Base-by-base conservation (phyloP, 2,888 invertebrate genomes). In the Cremastinae sp. region DNA sequence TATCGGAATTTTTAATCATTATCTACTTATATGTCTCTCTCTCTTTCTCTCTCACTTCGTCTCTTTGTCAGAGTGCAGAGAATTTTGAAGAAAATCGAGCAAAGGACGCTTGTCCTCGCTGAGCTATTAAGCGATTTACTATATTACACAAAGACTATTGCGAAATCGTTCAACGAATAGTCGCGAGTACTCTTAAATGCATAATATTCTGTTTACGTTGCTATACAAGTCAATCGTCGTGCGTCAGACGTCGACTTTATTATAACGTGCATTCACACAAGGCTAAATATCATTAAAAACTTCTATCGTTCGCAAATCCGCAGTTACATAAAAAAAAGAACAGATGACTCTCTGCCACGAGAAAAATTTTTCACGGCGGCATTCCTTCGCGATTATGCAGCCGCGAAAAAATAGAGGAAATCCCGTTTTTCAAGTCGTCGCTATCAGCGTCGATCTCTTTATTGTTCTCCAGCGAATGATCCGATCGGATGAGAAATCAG, bases 161-260 rank as follows among this genome's bases (percentile, higher is more conserved):
- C 22, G 14, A 70, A 39, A 68, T 43, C 18, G 12, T 51, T 51
- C 14, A 59, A 14, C 9, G 3, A 18, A 35, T 55, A 41, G 45
- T 53, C 43, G 12, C 28, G 49, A 7, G 20, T 39, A 56, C 20
- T 51, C 39, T 58, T 18, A 14, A 41, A 35, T 47, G 49, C 49
- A 64, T 64, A 49, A 53, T 47, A 22, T 12, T 39, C 53, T 70
- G 69, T 70, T 70, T 75, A 75, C 64, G 64, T 75, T 59, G 10
- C 3, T 53, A 2, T 28, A 55, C 37, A 64, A 65, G 35, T 69
- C 64, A 47, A 56, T 28, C 74, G 62, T 68, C 51, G 62, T 59
- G 59, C 74, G 70, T 75, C 70, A 75, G 69, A 58, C 53, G 59
- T 70, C 75, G 28, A 28, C 28, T 28, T 75, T 58, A 53, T 65